These are phyloP conservation scores for Tympanuchus pallidicinctus DNA, from an alignment of 2,113 vertebrate species.

Conservation along the genomic window DNA sequence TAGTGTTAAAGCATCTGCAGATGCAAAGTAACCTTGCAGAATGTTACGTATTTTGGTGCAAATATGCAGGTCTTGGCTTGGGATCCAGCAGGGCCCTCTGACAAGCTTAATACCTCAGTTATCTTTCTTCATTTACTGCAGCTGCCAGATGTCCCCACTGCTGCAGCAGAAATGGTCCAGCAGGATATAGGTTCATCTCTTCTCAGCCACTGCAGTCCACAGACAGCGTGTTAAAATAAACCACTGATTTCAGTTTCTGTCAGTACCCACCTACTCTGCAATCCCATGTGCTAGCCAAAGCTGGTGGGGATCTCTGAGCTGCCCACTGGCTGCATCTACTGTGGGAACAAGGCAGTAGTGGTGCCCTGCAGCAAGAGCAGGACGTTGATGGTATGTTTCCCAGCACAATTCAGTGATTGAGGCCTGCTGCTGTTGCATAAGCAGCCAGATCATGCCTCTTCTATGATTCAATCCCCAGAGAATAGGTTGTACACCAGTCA, in stretches of 20 bases:
- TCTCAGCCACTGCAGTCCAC: neutral
- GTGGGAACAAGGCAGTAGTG: neutral
- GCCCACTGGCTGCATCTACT: neutral
- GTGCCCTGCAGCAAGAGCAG: neutral
- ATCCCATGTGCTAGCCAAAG: neutral
- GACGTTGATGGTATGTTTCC: neutral
- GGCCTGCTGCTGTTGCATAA: neutral
- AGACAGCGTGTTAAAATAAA: neutral
- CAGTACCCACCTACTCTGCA: neutral
- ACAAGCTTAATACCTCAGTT: neutral
- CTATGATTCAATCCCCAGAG: neutral
- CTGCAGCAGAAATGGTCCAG: neutral
- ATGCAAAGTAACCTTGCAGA: conserved; percentile 10
- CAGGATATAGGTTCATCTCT: neutral
- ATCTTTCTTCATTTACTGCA: neutral
- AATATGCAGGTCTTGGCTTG: neutral
- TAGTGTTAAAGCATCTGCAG: neutral
- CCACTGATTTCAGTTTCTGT: neutral
- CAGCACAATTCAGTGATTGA: neutral
- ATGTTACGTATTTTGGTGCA: neutral
- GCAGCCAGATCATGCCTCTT: neutral
- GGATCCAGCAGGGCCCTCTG: neutral
- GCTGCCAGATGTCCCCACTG: neutral
- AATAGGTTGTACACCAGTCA: fast-evolving
- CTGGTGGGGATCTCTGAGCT: neutral